These are phyloP conservation scores for Melopsittacus undulatus DNA, from an alignment of 2,797 vertebrate genomes.

Conservation along the genomic window DNA sequence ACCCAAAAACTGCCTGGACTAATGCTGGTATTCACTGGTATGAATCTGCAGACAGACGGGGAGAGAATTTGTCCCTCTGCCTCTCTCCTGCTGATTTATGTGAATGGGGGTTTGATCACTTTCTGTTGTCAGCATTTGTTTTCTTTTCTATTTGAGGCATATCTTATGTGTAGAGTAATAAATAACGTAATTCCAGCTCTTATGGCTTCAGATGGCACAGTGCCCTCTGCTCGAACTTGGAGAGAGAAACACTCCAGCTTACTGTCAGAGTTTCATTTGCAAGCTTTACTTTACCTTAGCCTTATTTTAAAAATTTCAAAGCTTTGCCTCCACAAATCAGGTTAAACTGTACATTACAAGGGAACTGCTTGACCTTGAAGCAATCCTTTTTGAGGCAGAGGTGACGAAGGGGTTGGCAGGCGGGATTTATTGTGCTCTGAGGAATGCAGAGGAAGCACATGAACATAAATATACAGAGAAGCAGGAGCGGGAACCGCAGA, in stretches of 20 bases:
- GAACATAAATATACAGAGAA: constrained; percentile 66
- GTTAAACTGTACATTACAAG: constrained; percentile 73
- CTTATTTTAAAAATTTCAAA: constrained; percentile 74
- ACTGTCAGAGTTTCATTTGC: constrained; percentile 70
- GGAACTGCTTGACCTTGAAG: constrained; percentile 74
- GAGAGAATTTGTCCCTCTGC: background rate
- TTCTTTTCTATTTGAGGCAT: constrained; percentile 46
- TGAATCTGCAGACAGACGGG: background rate
- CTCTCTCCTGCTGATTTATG: background rate
- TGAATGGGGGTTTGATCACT: background rate
- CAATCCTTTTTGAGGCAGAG: constrained; percentile 68
- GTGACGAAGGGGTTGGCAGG: constrained; percentile 67
- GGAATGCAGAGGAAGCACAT: constrained; percentile 54
- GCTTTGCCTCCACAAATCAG: constrained; percentile 75
- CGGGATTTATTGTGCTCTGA: constrained; percentile 61
- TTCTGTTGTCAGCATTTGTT: constrained; percentile 60
- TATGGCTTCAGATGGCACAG: constrained; percentile 46
- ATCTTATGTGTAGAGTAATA: constrained; percentile 40
- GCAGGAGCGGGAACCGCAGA: constrained; percentile 53
- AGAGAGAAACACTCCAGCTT: constrained; percentile 50
- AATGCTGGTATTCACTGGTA: background rate
- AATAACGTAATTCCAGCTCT: constrained; percentile 39
- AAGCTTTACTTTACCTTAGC: constrained; percentile 65
- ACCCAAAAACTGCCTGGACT: background rate
- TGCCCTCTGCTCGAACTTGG: constrained; percentile 52